Conservation (phyloP, 2,888 invertebrate species). For the Eledona agricola region DNA sequence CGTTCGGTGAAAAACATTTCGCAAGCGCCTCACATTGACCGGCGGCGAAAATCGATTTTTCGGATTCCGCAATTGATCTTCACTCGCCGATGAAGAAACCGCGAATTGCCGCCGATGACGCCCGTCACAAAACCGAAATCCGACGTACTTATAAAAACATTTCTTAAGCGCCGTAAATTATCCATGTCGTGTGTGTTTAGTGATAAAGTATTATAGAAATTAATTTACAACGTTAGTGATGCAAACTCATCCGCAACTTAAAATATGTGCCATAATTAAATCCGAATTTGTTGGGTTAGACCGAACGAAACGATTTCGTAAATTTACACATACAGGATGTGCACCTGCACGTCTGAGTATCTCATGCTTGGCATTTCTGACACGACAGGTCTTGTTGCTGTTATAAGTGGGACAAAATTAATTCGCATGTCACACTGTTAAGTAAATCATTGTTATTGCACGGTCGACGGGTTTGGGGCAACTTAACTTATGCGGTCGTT, state of each 20-base stretch:
- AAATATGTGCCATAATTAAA: constrained; percentile 33
- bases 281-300: constrained; percentile 23
- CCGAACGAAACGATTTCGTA: constrained; percentile 26
- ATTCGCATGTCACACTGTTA: constrained; percentile 14
- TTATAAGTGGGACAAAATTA: constrained; percentile 12
- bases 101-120: too few relatives aligned
- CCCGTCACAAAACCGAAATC: constrained; percentile 21
- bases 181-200: constrained; percentile 38
- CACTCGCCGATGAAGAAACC: too few relatives aligned
- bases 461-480: constrained; percentile 1
- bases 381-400: constrained; percentile 1
- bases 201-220: constrained; percentile 41
- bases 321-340: constrained; percentile 14
- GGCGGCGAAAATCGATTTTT: too few relatives aligned
- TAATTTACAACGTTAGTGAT: constrained; percentile 41
- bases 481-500: background rate
- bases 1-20: too few relatives aligned
- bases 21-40: too few relatives aligned
- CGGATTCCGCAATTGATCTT: too few relatives aligned
- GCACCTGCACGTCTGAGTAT: constrained; percentile 7
- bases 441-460: constrained; percentile 20
- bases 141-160: constrained; percentile 28
- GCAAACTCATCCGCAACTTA: constrained; percentile 33
- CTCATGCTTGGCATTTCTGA: constrained; percentile 22
- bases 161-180: constrained; percentile 42